phyloP scores from a whole-genome alignment of 2,113 vertebrate genomes.

The Xenus cinereus region DNA sequence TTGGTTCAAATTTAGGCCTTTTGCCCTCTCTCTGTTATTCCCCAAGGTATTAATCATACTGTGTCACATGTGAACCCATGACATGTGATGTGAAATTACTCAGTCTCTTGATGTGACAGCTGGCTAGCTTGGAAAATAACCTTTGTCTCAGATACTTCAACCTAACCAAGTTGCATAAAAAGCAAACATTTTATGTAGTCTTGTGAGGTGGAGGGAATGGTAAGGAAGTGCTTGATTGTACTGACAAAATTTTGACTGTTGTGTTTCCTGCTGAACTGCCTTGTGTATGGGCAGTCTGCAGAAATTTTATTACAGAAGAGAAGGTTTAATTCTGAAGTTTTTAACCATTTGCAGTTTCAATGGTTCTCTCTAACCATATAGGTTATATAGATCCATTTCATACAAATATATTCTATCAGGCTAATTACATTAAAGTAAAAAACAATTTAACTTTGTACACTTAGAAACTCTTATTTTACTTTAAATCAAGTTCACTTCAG shows the following conservation, averaged over 20 bases:
- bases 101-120: neutral
- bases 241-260: neutral
- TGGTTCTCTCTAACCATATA: neutral
- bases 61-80: neutral
- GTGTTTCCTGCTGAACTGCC: neutral
- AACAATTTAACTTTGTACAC: neutral
- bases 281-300: neutral
- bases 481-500: neutral
- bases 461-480: neutral
- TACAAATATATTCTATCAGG: neutral
- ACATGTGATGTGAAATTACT: rapidly evolving
- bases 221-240: neutral
- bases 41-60: neutral
- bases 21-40: neutral
- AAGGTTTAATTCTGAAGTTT: neutral
- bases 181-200: neutral
- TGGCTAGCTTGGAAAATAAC: neutral
- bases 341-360: neutral
- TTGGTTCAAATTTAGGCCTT: neutral
- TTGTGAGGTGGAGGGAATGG: neutral
- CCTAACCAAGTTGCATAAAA: neutral
- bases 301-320: neutral
- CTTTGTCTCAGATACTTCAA: neutral
- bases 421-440: neutral
- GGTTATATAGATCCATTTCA: neutral